Evolutionary conservation across 2,888 invertebrate genomes (phyloP).

Genomic region (Hirtodrosophila confusa): DNA sequence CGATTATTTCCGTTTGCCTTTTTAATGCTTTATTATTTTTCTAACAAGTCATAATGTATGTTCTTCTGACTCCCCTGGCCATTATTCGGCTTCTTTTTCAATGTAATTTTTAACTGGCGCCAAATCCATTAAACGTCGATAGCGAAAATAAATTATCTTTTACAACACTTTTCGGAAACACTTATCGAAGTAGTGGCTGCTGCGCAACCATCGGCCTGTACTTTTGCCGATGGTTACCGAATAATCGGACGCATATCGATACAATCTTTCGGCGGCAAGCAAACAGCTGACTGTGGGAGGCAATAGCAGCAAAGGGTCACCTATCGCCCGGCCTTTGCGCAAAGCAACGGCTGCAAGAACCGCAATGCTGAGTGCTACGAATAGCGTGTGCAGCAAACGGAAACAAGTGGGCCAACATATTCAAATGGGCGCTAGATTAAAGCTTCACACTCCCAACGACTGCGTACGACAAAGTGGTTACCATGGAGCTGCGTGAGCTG

Average conservation of each 20-base stretch:
- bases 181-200: too few species aligned
- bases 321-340: constrained; percentile 32
- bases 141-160: too few species aligned
- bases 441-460: constrained; percentile 20
- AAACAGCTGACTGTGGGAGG: constrained; percentile 32
- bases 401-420: constrained; percentile 34
- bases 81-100: too few species aligned
- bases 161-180: background rate
- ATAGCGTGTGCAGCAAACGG: constrained; percentile 30
- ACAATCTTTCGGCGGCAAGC: constrained; percentile 8
- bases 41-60: too few species aligned
- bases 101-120: too few species aligned
- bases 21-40: too few species aligned
- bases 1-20: too few species aligned
- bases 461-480: constrained; percentile 18
- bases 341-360: constrained; percentile 31
- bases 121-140: too few species aligned
- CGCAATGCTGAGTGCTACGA: constrained; percentile 21
- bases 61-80: too few species aligned
- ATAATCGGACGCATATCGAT: constrained; percentile 34
- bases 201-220: too few species aligned
- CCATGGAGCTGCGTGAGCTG: constrained; percentile 67
- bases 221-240: too few species aligned
- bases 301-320: constrained; percentile 26
- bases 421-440: constrained; percentile 46